Evolutionary conservation across 1,140 invertebrate genomes (phyloP), one percentile per base, ranked within the genome.

Genomic region (Aleiodes sp.): DNA sequence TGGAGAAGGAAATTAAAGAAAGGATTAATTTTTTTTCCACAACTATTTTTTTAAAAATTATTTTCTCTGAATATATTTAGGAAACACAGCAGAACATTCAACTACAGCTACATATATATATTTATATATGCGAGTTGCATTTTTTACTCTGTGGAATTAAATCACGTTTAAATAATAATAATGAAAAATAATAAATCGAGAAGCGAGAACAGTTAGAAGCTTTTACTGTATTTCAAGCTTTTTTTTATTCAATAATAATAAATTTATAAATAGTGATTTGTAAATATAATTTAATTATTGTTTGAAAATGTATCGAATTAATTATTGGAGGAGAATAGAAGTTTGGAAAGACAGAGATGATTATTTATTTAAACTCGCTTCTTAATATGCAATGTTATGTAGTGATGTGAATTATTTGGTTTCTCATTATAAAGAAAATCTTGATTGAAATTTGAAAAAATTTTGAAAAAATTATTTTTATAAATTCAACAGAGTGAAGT

Each of bases 31-130:
- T 57, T 7, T 46, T 46, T 46, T 46, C 14, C 19, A 46, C 41
- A 4, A 24, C 16, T 52, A 10, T 24, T 21, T 24, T 24, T 52
- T 52, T 24, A 52, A 52, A 52, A 63, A 37, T 39, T 63, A 7
- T 63, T 63, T 63, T 57, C 29, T 26, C 37, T 66, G 2, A 37
- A 33, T 62, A 62, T 68, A 59, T 65, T 43, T 14, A 59, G 28
- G 35, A 24, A 62, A 69, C 67, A 69, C 61, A 69, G 67, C 60
- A 63, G 52, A 41, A 69, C 67, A 69, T 69, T 69, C 60, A 69
- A 69, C 67, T 69, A 69, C 67, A 59, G 28, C 46, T 52, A 52
- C 46, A 52, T 52, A 52, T 46, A 57, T 10, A 46, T 65, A 65
- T 46, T 60, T 59, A 65, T 66, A 59, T 68, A 66, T 68, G 61